Conservation (phyloP, 2,888 invertebrate genomes). For the Scrobipalpa costella region DNA sequence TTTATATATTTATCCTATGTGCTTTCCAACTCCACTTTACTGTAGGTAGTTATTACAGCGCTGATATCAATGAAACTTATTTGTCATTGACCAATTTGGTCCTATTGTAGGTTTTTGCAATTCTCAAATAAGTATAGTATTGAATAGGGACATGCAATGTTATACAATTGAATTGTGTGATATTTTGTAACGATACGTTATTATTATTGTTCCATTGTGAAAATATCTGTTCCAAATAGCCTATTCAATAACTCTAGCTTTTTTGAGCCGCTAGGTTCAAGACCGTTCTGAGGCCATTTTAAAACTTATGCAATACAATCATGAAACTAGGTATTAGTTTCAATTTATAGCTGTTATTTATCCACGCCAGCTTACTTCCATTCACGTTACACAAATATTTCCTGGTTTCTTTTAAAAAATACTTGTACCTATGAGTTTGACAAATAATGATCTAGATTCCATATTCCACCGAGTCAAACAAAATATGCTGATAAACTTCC, state of each 20-base stretch:
- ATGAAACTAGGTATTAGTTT: too few species aligned
- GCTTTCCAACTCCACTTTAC: not conserved
- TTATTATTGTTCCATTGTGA: conserved; percentile 1
- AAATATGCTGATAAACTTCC: too few species aligned
- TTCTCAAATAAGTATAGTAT: conserved; percentile 29
- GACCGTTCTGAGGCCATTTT: too few species aligned
- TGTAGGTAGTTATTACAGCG: not conserved
- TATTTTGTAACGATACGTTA: conserved; percentile 7
- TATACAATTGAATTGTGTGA: conserved; percentile 8
- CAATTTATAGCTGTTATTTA: too few species aligned
- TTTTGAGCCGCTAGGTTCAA: not conserved
- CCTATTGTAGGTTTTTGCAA: conserved; percentile 33
- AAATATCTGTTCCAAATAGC: not conserved
- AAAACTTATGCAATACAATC: too few species aligned
- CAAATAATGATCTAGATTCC: too few species aligned
- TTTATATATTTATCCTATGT: not conserved
- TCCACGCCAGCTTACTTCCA: too few species aligned
- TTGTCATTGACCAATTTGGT: conserved; percentile 29
- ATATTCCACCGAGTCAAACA: too few species aligned
- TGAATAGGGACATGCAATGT: conserved; percentile 17
- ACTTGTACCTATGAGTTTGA: too few species aligned
- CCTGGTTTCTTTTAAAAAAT: too few species aligned
- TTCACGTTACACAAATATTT: too few species aligned
- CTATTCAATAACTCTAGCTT: not conserved
- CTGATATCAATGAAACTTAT: not conserved